Base-by-base conservation (phyloP, 1,140 invertebrate species). In the Zaprionus taronus region DNA sequence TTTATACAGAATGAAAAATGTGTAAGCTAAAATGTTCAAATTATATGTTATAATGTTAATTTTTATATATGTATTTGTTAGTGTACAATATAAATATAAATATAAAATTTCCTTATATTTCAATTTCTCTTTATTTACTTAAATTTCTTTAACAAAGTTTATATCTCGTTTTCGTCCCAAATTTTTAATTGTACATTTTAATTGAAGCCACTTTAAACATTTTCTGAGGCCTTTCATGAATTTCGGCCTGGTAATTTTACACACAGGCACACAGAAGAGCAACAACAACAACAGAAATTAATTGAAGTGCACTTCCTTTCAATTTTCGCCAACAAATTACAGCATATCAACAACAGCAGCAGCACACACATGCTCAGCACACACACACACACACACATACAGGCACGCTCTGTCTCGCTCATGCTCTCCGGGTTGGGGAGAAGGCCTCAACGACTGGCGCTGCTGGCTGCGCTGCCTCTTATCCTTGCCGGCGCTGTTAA, bases 271-370 rank as follows among this genome's bases (percentile, higher is more conserved):
- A 26, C 31, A 20, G 1, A 20, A 60, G 15, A 44, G 28, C 24
- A 66, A 41, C 61, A 56, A 20, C 38, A 71, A 60, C 61, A 72
- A 71, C 77, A 77, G 56, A 72, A 67, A 73, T 71, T 87, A 89
- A 89, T 87, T 87, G 80, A 89, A 89, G 80, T 83, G 80, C 83
- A 87, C 80, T 85, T 83, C 83, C 83, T 87, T 86, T 86, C 79
- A 83, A 86, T 83, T 89, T 83, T 74, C 76, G 60, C 77, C 73
- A 78, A 80, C 81, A 89, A 83, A 83, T 83, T 80, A 76, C 62
- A 65, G 73, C 73, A 65, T 83, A 80, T 80, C 80, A 75, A 61
- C 77, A 61, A 63, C 71, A 74, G 41, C 41, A 44, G 41, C 51
- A 68, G 28, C 62, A 69, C 72, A 61, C 41, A 55, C 57, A 61